Evolutionary conservation across 2,888 invertebrate species (phyloP), one percentile per base, ranked within the genome.

Genomic region (Xanthia icteritia): DNA sequence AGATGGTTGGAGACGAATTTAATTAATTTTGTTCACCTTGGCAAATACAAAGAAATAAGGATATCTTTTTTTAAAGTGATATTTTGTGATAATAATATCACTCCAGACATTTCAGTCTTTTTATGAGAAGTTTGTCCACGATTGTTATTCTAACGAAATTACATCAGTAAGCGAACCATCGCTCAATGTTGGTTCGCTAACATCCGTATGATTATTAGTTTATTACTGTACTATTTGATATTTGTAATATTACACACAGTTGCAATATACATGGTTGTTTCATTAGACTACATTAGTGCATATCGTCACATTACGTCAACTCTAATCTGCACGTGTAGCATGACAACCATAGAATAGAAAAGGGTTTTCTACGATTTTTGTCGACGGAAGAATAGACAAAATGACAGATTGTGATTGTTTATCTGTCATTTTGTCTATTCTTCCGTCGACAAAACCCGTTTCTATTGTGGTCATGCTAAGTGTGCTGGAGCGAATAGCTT

Each of bases 21-120:
- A 11, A 74, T 79, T 54, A 65, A 60, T 76, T 58, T 56, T 36
- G 42, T 76, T 79, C 27, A 56, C 66, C 79, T 70, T 61, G 56
- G 0, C 48, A 54, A 77, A 61, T 80, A 77, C 69, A 66, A 66
- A 27, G 80, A 73, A 83, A 66, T 54, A 48, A 15, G 31, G 31
- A 69, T 67, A 71, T 83, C 48, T 83, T 81, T 60, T 31, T 15
- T 68, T 54, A 68, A 71, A 66, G 68, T 75, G 66, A 80, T 68
- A 68, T 68, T 74, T 54, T 31, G 65, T 70, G 60, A 56, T 61
- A 42, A 42, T 42, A 42, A 42, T 42, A 31, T 69, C 58, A 64
- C 27, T 54, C 31, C 39, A 39, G 60, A 69, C 64, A 76, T 60
- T 70, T 83, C 79, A 39, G 48, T 63, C 11, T n/a, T 56, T 67